phyloP scores from a whole-genome alignment of 2,797 vertebrate species.

The Champsocephalus gunnari region DNA sequence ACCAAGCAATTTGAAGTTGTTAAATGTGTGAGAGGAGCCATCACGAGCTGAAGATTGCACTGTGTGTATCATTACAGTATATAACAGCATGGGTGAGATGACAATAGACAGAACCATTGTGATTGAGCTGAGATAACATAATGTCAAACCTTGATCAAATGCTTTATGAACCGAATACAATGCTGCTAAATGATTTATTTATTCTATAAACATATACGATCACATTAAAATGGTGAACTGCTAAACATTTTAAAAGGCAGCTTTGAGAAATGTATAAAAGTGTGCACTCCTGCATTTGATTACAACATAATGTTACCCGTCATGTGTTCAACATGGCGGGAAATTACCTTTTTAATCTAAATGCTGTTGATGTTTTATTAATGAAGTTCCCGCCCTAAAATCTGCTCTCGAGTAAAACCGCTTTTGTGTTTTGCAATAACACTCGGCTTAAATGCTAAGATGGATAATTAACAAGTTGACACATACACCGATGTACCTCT shows the following conservation, averaged over 20 bases:
- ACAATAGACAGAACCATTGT: neutral
- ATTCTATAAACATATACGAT: neutral
- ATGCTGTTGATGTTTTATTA: constrained; percentile 44
- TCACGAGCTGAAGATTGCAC: constrained; percentile 6
- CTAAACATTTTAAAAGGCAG: neutral
- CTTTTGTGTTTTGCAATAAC: constrained; percentile 32
- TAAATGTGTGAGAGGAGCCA: constrained; percentile 7
- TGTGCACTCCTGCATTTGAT: neutral
- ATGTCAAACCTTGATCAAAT: neutral
- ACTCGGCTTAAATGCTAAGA: constrained; percentile 43
- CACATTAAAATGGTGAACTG: neutral
- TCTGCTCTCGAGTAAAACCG: neutral
- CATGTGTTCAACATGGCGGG: constrained; percentile 36
- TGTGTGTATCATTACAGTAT: neutral
- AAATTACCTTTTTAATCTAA: constrained; percentile 47
- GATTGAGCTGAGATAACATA: neutral
- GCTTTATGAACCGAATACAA: neutral
- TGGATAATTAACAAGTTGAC: constrained; percentile 62
- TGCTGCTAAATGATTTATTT: neutral
- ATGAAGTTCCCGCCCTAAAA: constrained; percentile 26
- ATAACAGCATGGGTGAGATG: neutral
- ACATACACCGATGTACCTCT: constrained; percentile 39
- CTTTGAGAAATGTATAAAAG: neutral
- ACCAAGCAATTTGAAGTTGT: constrained; percentile 1
- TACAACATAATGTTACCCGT: constrained; percentile 22